Evolutionary conservation across 2,888 invertebrate species (phyloP), one percentile per base, ranked within the genome.

Genomic region (Halictus ligatus): DNA sequence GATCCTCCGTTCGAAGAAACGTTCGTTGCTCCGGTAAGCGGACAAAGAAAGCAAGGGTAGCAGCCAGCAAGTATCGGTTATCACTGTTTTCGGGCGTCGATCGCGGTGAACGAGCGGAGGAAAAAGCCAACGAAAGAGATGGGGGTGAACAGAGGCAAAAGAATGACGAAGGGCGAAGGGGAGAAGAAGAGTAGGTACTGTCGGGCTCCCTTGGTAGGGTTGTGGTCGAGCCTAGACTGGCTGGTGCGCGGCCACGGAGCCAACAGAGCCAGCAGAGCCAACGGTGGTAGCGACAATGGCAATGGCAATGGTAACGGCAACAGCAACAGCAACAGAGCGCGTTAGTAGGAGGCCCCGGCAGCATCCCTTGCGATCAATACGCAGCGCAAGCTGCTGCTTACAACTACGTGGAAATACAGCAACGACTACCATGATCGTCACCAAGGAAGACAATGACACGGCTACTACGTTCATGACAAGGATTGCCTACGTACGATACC

Each of bases 351-450:
- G 15, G 21, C 21, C 35, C 35, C 12, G 18, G 50, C 54, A 89
- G 87, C 91, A 91, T 88, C 83, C 88, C 78, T 86, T 72, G 71
- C 91, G 92, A 92, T 92, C 92, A 90, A 91, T 91, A 92, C 88
- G 80, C 86, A 83, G 87, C 80, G 84, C 82, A 75, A 78, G 75
- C 75, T 40, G 83, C 85, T 80, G 85, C 83, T 83, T 75, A 69
- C 73, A 75, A 78, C 91, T 84, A 78, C 81, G 86, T 75, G 79
- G 81, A 80, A 82, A 83, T 78, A 86, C 83, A 74, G 67, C 78
- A 72, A 87, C 86, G 80, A 86, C 91, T 85, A 88, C 89, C 81
- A 89, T 86, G 89, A 91, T 89, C 89, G 88, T 88, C 84, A 84
- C 81, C 80, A 84, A 84, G 76, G 84, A 90, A 81, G 83, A 89